Conservation (phyloP, 2,797 vertebrate species). For the Yasuhikotakia modesta region DNA sequence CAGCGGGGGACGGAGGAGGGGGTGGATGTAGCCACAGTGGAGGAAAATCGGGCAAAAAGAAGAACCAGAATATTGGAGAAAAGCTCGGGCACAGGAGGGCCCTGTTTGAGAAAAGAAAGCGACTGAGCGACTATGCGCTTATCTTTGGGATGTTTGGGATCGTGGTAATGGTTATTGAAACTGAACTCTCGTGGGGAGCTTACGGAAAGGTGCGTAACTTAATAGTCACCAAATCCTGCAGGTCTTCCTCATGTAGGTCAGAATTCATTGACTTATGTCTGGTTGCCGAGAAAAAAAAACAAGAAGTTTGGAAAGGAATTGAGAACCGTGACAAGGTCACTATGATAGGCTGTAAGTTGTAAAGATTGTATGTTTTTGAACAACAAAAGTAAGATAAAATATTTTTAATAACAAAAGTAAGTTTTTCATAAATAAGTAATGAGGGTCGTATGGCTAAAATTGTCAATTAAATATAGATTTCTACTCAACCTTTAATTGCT, state of each 20-base stretch:
- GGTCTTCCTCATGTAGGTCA: conserved; percentile 46
- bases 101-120: conserved; percentile 96
- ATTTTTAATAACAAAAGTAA: too few species aligned
- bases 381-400: too few species aligned
- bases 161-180: conserved; percentile 99
- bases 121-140: conserved; percentile 97
- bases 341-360: background rate
- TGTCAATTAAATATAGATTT: too few species aligned
- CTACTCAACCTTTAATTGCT: background rate
- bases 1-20: conserved; percentile 76
- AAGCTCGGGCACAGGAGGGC: conserved; percentile 96
- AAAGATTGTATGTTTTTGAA: background rate
- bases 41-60: conserved; percentile 92
- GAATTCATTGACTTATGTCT: conserved; percentile 52
- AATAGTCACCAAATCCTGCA: conserved; percentile 41
- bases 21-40: conserved; percentile 67
- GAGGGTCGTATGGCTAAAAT: too few species aligned
- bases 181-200: conserved; percentile 97
- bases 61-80: conserved; percentile 99
- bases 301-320: conserved; percentile 58
- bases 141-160: conserved; percentile 99
- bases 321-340: conserved; percentile 34
- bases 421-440: too few species aligned
- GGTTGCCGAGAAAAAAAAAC: conserved; percentile 38
- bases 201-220: conserved; percentile 91